Base-by-base conservation (phyloP, 2,113 vertebrate species). In the Pica pica region DNA sequence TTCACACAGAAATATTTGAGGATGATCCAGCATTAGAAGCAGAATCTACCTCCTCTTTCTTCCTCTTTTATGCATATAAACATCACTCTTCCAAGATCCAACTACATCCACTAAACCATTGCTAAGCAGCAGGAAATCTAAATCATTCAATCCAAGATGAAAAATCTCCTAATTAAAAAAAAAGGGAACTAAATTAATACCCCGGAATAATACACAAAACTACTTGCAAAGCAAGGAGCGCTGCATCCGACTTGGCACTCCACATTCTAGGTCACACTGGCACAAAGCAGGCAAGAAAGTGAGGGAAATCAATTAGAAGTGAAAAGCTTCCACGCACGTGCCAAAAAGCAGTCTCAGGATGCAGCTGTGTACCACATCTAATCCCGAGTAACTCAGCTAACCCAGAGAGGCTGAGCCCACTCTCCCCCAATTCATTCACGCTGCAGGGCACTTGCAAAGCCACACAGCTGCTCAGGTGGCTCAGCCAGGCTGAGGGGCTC, bases 381-480 rank as follows among this genome's bases (percentile, higher is more conserved):
- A 82, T 28, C 50, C 60, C 59, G 30, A 0, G 0, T 39, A 70
- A 70, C 35, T 12, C 3, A 0, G 47, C 63, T 46, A 31, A 11
- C 47, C 42, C 42, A 1, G 0, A 35, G 56, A 35, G 28, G 42
- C 75, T 42, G 57, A 63, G 57, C 33, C 24, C 55, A 16, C 9
- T 22, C 37, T 15, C 9, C 8, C 10, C 31, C 3, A 0, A 0
- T 15, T 20, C 71, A 49, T 33, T 3, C 57, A 11, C 0, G 0
- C 50, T 44, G 42, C 35, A 33, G 3, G 1, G 53, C 77, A 49
- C 50, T 64, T 18, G 8, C 14, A 16, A 52, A 20, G 49, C 57
- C 80, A 64, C 9, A 13, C 53, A 60, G 49, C 59, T 71, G 49
- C 61, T 79, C 3, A 2, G 52, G 37, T 26, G 5, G 2, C 50